A percentile compares a stretch with the other conserved stretches of the same genome.
phyloP scores from a whole-genome alignment of 2,888 invertebrate species.

The Caenorhabditis sp. region DNA sequence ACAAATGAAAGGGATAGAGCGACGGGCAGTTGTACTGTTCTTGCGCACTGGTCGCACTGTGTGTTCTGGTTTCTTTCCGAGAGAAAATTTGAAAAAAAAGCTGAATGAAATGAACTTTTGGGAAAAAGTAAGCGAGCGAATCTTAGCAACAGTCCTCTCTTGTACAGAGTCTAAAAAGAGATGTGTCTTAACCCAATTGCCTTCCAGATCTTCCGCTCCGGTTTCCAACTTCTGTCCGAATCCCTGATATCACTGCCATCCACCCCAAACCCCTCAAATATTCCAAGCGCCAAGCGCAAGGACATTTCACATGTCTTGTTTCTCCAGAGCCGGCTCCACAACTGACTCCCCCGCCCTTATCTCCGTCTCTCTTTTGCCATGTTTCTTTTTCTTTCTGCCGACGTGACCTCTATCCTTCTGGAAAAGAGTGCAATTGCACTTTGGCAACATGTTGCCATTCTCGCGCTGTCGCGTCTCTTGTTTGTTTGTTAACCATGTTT shows the following conservation, averaged over 20 bases:
- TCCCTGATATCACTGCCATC: not conserved
- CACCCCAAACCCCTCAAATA: not conserved
- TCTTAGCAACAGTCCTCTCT: no score
- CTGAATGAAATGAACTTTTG: no score
- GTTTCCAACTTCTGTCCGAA: no score
- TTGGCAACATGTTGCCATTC: conserved; percentile 51
- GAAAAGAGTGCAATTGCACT: conserved; percentile 55
- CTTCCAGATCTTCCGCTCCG: no score
- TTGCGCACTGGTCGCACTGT: not conserved
- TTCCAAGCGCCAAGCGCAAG: conserved; percentile 24
- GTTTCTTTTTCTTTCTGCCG: conserved; percentile 28
- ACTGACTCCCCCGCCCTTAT: conserved; percentile 4
- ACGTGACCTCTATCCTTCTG: conserved; percentile 54
- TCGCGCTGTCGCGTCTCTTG: not conserved
- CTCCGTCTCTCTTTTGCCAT: conserved; percentile 3
- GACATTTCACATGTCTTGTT: conserved; percentile 32
- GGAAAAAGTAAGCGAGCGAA: no score
- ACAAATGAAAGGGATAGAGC: not conserved
- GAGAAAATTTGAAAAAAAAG: no score
- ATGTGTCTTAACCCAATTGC: no score
- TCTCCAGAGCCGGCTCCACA: conserved; percentile 13
- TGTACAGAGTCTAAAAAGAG: no score
- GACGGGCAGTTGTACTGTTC: not conserved
- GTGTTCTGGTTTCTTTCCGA: not conserved
- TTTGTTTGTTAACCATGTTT: conserved; percentile 55